These are phyloP conservation scores for Myzus persicae DNA, from an alignment of 1,140 invertebrate genomes.

Conservation along the genomic window DNA sequence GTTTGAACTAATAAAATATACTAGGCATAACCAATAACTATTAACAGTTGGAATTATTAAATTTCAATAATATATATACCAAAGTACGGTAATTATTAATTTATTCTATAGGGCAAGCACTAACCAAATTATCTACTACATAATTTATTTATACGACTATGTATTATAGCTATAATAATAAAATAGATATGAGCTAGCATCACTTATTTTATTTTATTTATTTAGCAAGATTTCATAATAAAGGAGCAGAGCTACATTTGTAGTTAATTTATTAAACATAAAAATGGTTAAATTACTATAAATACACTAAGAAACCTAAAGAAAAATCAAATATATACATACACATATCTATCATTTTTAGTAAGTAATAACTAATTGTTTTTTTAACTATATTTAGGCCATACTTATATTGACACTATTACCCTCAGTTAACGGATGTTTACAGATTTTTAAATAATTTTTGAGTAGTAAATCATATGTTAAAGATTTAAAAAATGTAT, in stretches of 20 bases:
- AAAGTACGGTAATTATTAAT: not conserved
- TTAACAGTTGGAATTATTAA: not conserved
- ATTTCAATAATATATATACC: not conserved
- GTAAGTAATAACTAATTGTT: not conserved
- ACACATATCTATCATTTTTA: not conserved
- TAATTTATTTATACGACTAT: not conserved
- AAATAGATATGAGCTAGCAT: not conserved
- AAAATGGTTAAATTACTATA: not conserved
- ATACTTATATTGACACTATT: not conserved
- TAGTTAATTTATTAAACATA: not conserved
- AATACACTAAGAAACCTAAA: not conserved
- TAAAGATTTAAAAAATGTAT: not conserved
- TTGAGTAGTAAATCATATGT: not conserved
- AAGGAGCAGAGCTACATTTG: not conserved
- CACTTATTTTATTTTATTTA: not conserved
- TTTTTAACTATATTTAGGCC: not conserved
- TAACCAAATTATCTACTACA: not conserved
- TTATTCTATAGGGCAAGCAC: not conserved
- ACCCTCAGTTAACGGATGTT: too few relatives aligned
- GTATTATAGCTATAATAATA: not conserved
- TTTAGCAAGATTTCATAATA: not conserved
- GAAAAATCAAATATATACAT: not conserved
- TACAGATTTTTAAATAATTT: not conserved
- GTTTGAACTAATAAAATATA: not conserved
- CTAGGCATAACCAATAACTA: not conserved